These are phyloP conservation scores for Hydrozoanthus gracilis DNA, from an alignment of 92 coral and sea anemone species.

Conservation along the genomic window DNA sequence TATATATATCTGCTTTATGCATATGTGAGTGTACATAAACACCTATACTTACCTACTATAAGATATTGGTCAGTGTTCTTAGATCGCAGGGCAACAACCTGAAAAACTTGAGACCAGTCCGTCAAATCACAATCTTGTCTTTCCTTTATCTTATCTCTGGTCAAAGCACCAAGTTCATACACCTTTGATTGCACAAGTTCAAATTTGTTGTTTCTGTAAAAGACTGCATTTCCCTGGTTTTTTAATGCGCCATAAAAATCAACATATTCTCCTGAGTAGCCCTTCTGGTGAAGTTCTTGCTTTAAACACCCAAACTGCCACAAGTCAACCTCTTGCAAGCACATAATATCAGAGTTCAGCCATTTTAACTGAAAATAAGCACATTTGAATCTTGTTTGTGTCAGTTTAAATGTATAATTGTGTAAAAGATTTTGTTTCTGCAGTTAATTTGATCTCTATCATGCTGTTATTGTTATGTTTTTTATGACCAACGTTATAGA, in stretches of 20 bases:
- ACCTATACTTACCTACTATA: background rate
- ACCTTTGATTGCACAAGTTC: slow-evolving; percentile 22
- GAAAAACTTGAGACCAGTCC: slow-evolving; percentile 11
- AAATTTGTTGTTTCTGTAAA: slow-evolving; percentile 26
- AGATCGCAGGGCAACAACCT: slow-evolving; percentile 12
- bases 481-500: no score
- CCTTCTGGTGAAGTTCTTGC: slow-evolving; percentile 20
- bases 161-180: slow-evolving; percentile 20
- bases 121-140: background rate
- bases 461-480: no score
- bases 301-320: slow-evolving; percentile 36
- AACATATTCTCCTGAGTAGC: slow-evolving; percentile 37
- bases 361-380: slow-evolving; percentile 22
- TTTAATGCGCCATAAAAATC: background rate
- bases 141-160: background rate
- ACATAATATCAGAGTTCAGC: slow-evolving; percentile 36
- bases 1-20: background rate
- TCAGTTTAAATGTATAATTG: background rate
- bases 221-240: background rate
- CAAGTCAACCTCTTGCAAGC: slow-evolving; percentile 32
- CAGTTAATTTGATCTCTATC: no score
- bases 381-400: background rate
- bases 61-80: slow-evolving; percentile 4
- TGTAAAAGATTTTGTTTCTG: no score
- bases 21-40: no score